Evolutionary conservation across 1,140 invertebrate genomes (phyloP).

Genomic region (Bombus waltoni): DNA sequence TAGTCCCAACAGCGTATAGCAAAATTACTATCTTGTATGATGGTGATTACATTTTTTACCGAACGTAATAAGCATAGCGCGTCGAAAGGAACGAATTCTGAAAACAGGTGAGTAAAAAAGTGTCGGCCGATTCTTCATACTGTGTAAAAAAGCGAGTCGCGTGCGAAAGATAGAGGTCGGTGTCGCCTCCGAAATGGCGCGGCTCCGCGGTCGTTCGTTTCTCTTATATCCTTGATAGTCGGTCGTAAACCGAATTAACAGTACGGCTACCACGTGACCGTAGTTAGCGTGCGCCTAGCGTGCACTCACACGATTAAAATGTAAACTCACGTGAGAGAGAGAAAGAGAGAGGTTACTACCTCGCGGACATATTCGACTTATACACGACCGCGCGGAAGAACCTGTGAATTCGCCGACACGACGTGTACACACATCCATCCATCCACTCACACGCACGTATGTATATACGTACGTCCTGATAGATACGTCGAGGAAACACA

Average conservation of each 20-base stretch:
- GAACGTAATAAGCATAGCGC: neutral
- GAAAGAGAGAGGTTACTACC: neutral
- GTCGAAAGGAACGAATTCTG: neutral
- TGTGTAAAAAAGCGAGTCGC: neutral
- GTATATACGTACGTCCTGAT: neutral
- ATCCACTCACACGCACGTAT: neutral
- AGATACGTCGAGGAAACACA: neutral
- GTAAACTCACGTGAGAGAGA: slow-evolving; percentile 9
- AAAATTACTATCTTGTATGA: neutral
- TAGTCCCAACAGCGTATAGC: neutral
- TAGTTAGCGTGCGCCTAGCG: slow-evolving; percentile 25
- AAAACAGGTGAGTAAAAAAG: neutral
- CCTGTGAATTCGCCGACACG: slow-evolving; percentile 15
- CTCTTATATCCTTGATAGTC: slow-evolving; percentile 72
- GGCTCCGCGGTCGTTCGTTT: slow-evolving; percentile 64
- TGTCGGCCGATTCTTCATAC: neutral
- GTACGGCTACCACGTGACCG: slow-evolving; percentile 43
- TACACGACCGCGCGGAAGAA: slow-evolving; percentile 3
- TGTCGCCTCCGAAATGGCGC: slow-evolving; percentile 55
- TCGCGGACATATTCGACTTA: neutral
- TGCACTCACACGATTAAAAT: slow-evolving; percentile 33
- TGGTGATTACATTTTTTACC: neutral
- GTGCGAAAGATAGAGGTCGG: slow-evolving; percentile 3
- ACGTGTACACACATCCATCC: neutral
- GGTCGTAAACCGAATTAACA: slow-evolving; percentile 79